Conservation (phyloP, 2,888 invertebrate genomes). For the Drosophila sordidula region DNA sequence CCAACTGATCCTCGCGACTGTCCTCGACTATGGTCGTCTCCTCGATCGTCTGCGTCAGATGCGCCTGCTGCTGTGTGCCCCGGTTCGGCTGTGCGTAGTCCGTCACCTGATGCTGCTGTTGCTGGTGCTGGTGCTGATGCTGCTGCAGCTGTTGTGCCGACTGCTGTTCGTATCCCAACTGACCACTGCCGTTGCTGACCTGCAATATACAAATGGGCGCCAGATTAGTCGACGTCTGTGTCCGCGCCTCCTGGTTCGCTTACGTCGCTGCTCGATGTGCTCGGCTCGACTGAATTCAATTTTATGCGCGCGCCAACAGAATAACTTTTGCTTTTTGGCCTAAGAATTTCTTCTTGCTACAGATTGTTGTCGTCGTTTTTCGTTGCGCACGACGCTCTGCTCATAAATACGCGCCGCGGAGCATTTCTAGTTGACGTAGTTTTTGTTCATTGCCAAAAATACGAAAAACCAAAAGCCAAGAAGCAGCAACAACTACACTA, state of each 20-base stretch:
- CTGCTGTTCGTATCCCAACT: constrained; percentile 28
- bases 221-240: constrained; percentile 18
- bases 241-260: constrained; percentile 15
- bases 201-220: constrained; percentile 74
- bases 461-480: constrained; percentile 45
- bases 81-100: constrained; percentile 90
- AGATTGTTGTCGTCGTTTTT: constrained; percentile 38
- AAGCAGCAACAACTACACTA: constrained; percentile 4
- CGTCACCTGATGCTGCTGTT: constrained; percentile 89
- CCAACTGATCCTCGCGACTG: constrained; percentile 85
- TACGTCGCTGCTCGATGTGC: constrained; percentile 78
- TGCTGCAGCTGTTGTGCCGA: constrained; percentile 34
- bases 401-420: constrained; percentile 62
- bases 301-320: constrained; percentile 82
- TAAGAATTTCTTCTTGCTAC: too few species aligned
- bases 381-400: constrained; percentile 79
- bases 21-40: constrained; percentile 84
- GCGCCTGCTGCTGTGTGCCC: constrained; percentile 85
- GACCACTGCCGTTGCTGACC: constrained; percentile 87
- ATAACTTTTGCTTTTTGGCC: constrained; percentile 77
- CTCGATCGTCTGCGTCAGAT: constrained; percentile 84
- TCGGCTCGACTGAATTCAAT: constrained; percentile 84
- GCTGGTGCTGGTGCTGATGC: constrained; percentile 80
- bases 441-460: constrained; percentile 83
- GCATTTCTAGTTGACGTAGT: constrained; percentile 71